Base-by-base conservation (phyloP, 37 sponge, comb jelly and placozoan species). In the Axinella damicornis region DNA sequence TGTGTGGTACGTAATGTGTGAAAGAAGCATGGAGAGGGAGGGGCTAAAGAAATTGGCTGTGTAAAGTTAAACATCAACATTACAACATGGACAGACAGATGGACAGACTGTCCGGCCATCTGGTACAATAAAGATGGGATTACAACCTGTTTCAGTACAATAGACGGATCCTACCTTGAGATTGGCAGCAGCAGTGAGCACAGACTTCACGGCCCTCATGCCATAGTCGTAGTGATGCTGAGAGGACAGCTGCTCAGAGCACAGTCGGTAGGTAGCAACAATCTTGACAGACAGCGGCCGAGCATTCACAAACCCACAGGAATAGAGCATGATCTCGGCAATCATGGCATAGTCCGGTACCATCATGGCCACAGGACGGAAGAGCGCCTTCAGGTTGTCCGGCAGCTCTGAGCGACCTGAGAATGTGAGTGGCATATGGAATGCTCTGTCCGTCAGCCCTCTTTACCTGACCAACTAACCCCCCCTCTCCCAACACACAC, bases 321-420 rank as follows among this genome's bases (percentile, higher is more conserved):
- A 99, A 77, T 99, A 99, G 67, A 99, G 85, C 76, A 95, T 84
- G 32, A 99, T 99, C 90, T 99, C 99, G 6, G 97, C 96, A 77
- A 99, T 99, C 92, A 99, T 83, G 56, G 96, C 99, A 76, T 99
- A 99, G 67, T 99, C 99, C 27, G 99, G 99, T 41, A 99, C 99
- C 99, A 99, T 99, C 99, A 99, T 99, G 53, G 99, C 99, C 39
- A 99, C 99, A 11, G 99, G 93, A 58, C 99, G 91, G 89, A 99
- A 99, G 37, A 99, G 83, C 32, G 97, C 99, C 80, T 96, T 96
- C 60, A 99, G 85, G 69, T 99, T 99, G 65, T 99, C 99, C 19
- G 99, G 99, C 54, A 99, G 76, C 60, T 99, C 99, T 57, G 95
- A 95, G 39, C 99, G 92, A 31, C 99, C 98, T 64, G 94, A 18